Percentiles rank a stretch among this genome's conserved stretches.
These are phyloP conservation scores for Tiaroga cobitis DNA, from an alignment of 2,797 vertebrate species.

Conservation along the genomic window DNA sequence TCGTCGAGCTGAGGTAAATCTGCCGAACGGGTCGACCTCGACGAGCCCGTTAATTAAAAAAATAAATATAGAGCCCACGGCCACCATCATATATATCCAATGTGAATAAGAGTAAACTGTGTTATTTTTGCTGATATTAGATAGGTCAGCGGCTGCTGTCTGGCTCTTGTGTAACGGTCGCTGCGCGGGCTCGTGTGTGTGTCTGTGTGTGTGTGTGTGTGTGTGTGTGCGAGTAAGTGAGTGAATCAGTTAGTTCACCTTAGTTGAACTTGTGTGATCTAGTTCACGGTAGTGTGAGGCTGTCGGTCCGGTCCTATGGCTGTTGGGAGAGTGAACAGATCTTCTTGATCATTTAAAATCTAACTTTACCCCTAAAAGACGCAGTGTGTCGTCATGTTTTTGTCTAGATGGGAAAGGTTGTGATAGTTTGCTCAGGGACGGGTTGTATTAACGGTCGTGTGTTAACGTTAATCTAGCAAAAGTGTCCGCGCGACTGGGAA, in stretches of 20 bases:
- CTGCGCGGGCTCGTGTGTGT: constrained; percentile 4
- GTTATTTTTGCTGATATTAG: constrained; percentile 55
- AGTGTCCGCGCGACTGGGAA: constrained; percentile 49
- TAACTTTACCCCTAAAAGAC: background rate
- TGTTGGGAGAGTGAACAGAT: constrained; percentile 19
- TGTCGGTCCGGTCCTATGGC: constrained; percentile 43
- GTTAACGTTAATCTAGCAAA: constrained; percentile 43
- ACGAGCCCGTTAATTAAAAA: background rate
- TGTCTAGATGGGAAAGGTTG: background rate
- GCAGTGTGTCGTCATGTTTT: constrained; percentile 30
- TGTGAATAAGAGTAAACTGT: background rate
- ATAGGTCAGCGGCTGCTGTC: constrained; percentile 54
- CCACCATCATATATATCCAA: background rate
- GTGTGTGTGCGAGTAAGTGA: background rate
- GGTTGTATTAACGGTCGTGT: constrained; percentile 33
- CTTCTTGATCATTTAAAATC: constrained; percentile 20
- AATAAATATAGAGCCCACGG: background rate
- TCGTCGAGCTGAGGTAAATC: constrained; percentile 14
- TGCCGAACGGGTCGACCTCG: constrained; percentile 14
- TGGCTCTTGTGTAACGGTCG: constrained; percentile 72
- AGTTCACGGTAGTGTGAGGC: constrained; percentile 52
- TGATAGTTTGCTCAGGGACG: constrained; percentile 16
- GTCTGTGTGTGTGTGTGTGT: constrained; percentile 13
- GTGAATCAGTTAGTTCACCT: constrained; percentile 77
- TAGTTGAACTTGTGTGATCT: constrained; percentile 76